Base-by-base conservation (phyloP, 2,888 invertebrate species). In the Mythimna loreyi region DNA sequence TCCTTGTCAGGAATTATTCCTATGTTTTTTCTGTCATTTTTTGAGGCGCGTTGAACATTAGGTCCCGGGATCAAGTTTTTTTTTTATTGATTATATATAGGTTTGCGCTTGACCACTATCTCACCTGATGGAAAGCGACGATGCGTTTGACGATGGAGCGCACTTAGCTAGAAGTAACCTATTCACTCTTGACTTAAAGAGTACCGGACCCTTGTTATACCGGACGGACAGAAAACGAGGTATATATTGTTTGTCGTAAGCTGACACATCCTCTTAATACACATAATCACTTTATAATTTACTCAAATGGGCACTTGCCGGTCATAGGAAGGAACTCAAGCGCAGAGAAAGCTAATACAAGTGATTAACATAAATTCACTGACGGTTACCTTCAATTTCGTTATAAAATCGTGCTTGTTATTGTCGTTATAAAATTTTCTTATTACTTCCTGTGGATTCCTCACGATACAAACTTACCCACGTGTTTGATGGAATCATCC, bases 271-370 rank as follows among this genome's bases (percentile, higher is more conserved):
- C 78, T 47, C 9, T 40, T 33, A 33, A 57, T 30, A n/a, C n/a
- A n/a, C n/a, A 58, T 45, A 58, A 77, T 52, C 30, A 30, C 7
- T 40, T 58, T 2, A 19, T 71, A 52, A 56, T 40, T 43, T 23
- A 23, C 23, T 21, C 13, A 23, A 78, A 71, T 58, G n/a, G 53
- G 52, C 36, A 19, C 36, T 53, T 78, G 52, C 40, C 50, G 23
- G 45, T 30, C 45, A 5, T 19, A 78, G 78, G 72, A 71, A 78
- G 72, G 72, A 72, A 78, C 52, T 71, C 52, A 9, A 1, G 1
- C 30, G 21, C 21, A 53, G 72, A 58, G 72, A 72, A 78, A 72
- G 78, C n/a, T 36, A 45, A 70, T 40, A 23, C 45, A n/a, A 77
- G 40, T 59, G n/a, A 58, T 58, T 33, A 72, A 13, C 50, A 56